phyloP scores from a whole-genome alignment of 2,113 vertebrate species.

The Syngnathus floridae region DNA sequence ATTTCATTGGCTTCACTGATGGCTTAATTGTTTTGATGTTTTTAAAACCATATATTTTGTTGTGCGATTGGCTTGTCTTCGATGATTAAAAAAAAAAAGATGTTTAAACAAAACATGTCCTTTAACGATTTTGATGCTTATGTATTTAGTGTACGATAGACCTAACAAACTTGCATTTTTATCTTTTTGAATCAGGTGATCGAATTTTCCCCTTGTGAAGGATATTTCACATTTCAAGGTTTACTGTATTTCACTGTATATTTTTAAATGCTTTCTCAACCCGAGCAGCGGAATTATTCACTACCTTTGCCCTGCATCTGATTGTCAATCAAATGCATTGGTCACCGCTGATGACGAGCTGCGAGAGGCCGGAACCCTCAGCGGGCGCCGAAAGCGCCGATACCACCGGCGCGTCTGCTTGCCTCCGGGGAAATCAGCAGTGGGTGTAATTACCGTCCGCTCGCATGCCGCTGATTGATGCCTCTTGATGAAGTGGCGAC shows the following conservation, averaged over 20 bases:
- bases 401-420: background rate
- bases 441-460: slow-evolving; percentile 54
- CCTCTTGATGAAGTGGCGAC: slow-evolving; percentile 60
- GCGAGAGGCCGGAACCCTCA: slow-evolving; percentile 23
- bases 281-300: no score
- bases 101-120: no score
- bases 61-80: no score
- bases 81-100: no score
- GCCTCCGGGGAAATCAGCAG: slow-evolving; percentile 51
- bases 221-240: background rate
- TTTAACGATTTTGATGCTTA: no score
- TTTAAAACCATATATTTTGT: no score
- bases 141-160: no score
- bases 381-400: slow-evolving; percentile 1
- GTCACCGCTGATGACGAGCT: background rate
- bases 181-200: no score
- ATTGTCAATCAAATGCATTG: slow-evolving; percentile 1
- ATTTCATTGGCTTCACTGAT: no score
- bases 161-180: background rate
- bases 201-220: no score
- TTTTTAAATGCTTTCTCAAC: background rate
- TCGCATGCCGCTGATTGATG: slow-evolving; percentile 47
- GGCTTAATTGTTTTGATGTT: no score
- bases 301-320: background rate
- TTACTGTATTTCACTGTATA: background rate